Evolutionary conservation across 2,888 invertebrate genomes (phyloP), one percentile per base, ranked within the genome.

Genomic region (Tanytarsus gracilentus): DNA sequence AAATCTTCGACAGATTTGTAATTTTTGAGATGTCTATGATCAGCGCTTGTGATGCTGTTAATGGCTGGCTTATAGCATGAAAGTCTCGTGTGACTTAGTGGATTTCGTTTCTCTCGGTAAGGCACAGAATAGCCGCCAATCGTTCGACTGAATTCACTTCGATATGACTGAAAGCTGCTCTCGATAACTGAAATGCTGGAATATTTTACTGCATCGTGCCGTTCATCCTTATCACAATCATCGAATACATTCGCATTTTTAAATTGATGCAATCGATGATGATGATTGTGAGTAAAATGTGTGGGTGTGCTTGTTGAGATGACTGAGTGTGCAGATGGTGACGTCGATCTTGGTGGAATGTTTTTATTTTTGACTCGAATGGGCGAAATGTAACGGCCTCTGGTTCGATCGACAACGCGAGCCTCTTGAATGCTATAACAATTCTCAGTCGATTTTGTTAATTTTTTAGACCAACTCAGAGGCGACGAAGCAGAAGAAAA

Each of bases 1-100:
- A 62, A 55, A 61, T 62, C 62, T 30, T 62, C 62, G 4, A 61
- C 52, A 5, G 62, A 62, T 59, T 62, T 62, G 25, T 53, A 62
- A 30, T 59, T 53, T 49, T 62, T 58, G 11, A 62, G 29, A 40
- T 39, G 50, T 7, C 21, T 4, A 29, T 18, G 29, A 25, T 48
- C 29, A 18, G 18, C 26, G 16, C 29, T 33, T 39, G 25, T 33
- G 2, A 48, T 30, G n/a, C 18, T 23, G n/a, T 14, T 36, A 8
- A 9, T 18, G 21, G 49, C 8, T 11, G 62, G 61, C 49, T 59
- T 62, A 50, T 62, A 62, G 25, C 59, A 61, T 26, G 61, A 61
- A 4, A 62, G 50, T 40, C 62, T 33, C 30, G 61, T 61, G 50
- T 50, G 61, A n/a, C 16, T 49, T 26, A 62, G 55, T 48, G 62